phyloP scores from a whole-genome alignment of 2,113 vertebrate genomes.

The rat (Rattus norvegicus) region GRCr8 NC_086019.1:142193001-142193500 shows the following conservation, averaged over 20 bases:
- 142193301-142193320: constrained; percentile 58
- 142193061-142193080: too few relatives aligned
- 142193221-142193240: not conserved
- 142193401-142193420: not conserved
- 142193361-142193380: not conserved
- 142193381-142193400: not conserved
- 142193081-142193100: not conserved
- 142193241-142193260: constrained; percentile 60
- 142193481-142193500: not conserved
- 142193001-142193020: not conserved
- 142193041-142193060: not conserved
- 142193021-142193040: not conserved
- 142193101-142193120: not conserved
- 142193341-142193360: constrained; percentile 23
- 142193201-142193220: not conserved
- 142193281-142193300: not conserved
- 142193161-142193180: not conserved
- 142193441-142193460: not conserved
- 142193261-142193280: constrained; percentile 54
- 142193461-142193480: not conserved
- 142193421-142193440: not conserved
- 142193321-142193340: constrained; percentile 44
- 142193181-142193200: constrained; percentile 35
- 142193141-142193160: constrained; percentile 29
- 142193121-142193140: not conserved